Evolutionary conservation across 2,797 vertebrate species (phyloP), one percentile per base, ranked within the genome.

Genomic region (Chromis chromis): DNA sequence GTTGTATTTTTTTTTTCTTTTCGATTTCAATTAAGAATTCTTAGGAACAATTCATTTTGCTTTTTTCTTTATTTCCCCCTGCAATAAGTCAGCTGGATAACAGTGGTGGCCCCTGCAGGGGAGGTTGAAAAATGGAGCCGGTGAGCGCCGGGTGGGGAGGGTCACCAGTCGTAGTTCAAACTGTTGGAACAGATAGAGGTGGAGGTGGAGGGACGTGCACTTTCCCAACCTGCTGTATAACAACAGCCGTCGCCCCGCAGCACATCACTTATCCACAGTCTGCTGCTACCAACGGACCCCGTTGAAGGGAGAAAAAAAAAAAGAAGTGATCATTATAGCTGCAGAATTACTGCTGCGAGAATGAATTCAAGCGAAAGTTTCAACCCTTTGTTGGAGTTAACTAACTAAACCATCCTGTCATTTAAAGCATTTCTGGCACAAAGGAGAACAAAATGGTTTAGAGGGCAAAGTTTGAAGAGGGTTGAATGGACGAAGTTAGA

Each of bases 11-110:
- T 28, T 39, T n/a, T 61, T 17, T 27, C 28, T 28, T 22, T 57
- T 46, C 36, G 0, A 10, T 81, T 88, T 84, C 67, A 73, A 83
- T 86, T 72, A 83, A 67, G 55, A 55, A 70, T 36, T 64, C 17
- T 0, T 42, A 60, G 28, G 28, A 55, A 60, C 49, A 40, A 69
- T 42, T 76, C 4, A 70, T 82, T 85, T 64, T 6, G n/a, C 25
- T 63, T 39, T 49, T 13, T 70, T 70, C 33, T 68, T 46, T 39
- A 14, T 6, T 54, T 58, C 40, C 3, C 28, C 50, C 31, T 56
- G 55, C 24, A 11, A 58, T 66, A 49, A 64, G 24, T 73, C 64
- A n/a, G 66, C 36, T 61, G 44, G 60, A 69, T 64, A 65, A 75
- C 53, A 22, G 27, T 6, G 24, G 9, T 16, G 33, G 49, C 33